phyloP scores from a whole-genome alignment of 2,888 invertebrate species.

The Lepidochitona cinerea region DNA sequence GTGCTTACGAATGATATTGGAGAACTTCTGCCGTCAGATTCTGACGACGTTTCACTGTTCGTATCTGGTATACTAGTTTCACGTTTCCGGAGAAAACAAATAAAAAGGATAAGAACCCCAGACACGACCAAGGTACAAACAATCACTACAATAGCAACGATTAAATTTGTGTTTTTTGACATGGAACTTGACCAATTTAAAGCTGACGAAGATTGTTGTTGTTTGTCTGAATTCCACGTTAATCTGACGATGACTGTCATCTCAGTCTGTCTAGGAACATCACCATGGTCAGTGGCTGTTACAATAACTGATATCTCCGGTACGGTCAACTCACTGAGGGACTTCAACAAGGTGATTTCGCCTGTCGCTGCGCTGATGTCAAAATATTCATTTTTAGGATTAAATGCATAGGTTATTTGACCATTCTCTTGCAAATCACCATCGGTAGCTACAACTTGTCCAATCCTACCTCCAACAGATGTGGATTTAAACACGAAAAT shows the following conservation, averaged over 20 bases:
- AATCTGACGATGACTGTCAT: constrained; percentile 79
- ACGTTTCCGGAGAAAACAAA: no score
- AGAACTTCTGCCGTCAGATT: no score
- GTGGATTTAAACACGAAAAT: neutral
- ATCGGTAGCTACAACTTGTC: constrained; percentile 75
- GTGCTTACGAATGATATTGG: no score
- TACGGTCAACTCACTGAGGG: neutral
- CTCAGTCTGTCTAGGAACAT: constrained; percentile 85
- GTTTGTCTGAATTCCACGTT: no score
- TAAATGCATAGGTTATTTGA: constrained; percentile 83
- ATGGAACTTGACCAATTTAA: no score
- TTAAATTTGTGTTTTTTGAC: no score
- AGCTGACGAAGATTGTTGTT: no score
- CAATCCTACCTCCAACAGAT: neutral
- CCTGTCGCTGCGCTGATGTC: neutral
- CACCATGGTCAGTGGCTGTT: constrained; percentile 85
- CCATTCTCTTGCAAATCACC: constrained; percentile 92
- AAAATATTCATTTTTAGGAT: neutral
- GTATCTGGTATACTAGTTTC: no score
- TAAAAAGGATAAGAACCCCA: no score
- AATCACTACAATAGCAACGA: no score
- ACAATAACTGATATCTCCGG: neutral
- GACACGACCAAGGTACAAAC: no score
- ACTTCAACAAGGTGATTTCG: neutral
- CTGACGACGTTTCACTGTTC: no score